These are phyloP conservation scores for Drosophila kanapiae DNA, from an alignment of 1,140 invertebrate species.

Conservation along the genomic window DNA sequence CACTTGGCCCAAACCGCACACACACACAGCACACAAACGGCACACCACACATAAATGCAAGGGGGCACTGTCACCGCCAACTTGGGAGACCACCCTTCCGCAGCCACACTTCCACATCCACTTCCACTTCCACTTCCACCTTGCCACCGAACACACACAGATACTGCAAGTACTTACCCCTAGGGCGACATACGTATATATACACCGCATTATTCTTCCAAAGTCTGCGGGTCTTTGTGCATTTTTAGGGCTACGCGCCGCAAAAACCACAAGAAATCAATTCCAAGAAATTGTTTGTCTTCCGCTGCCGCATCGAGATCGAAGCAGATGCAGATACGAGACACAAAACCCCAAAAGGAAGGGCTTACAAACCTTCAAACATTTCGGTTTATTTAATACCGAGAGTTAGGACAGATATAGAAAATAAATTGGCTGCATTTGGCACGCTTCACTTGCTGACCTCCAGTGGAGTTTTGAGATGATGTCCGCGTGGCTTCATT, in stretches of 20 bases:
- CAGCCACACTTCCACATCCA: slow-evolving; percentile 2
- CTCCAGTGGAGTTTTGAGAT: not conserved
- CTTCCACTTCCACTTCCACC: slow-evolving; percentile 1
- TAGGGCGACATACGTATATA: not conserved
- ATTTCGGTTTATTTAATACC: not conserved
- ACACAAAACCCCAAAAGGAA: not conserved
- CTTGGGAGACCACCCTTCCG: slow-evolving; percentile 5
- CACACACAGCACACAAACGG: not conserved
- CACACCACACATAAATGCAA: not conserved
- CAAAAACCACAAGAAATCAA: slow-evolving; percentile 80
- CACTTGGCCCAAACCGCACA: slow-evolving; percentile 24
- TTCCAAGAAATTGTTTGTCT: slow-evolving; percentile 80
- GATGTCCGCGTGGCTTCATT: slow-evolving; percentile 41
- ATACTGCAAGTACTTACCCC: not conserved
- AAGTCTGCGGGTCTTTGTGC: slow-evolving; percentile 39
- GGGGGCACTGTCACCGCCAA: slow-evolving; percentile 11
- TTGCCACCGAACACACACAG: not conserved
- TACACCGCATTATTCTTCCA: slow-evolving; percentile 7
- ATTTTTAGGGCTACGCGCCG: slow-evolving; percentile 76
- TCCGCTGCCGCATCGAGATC: slow-evolving; percentile 57
- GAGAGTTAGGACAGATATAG: slow-evolving; percentile 16
- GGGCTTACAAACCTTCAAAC: not conserved
- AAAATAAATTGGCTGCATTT: slow-evolving; percentile 70
- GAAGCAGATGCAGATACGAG: slow-evolving; percentile 6
- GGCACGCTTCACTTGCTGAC: slow-evolving; percentile 62